Percentiles rank a stretch among this genome's conserved stretches.
Conservation (phyloP, 2,888 invertebrate species). For the Polyommatus icarus region DNA sequence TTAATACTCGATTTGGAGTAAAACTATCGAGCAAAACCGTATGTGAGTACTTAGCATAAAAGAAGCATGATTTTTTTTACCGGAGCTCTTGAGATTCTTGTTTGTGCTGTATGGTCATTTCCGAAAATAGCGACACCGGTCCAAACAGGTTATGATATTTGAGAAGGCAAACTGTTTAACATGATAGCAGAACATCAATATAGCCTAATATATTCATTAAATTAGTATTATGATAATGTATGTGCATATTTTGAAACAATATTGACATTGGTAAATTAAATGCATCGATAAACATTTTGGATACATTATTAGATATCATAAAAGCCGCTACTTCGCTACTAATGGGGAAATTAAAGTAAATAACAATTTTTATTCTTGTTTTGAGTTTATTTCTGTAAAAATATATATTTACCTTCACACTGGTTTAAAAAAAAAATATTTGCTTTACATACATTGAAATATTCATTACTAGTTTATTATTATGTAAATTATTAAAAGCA, state of each 20-base stretch:
- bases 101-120: conserved; percentile 1
- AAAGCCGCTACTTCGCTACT: not conserved
- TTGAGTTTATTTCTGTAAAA: too few relatives aligned
- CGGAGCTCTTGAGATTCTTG: not conserved
- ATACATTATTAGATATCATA: not conserved
- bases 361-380: too few relatives aligned
- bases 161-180: not conserved
- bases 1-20: too few relatives aligned
- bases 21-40: too few relatives aligned
- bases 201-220: not conserved
- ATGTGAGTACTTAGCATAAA: too few relatives aligned
- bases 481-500: too few relatives aligned
- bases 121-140: not conserved
- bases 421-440: too few relatives aligned
- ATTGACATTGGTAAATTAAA: not conserved
- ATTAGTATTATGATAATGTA: not conserved
- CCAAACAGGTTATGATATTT: not conserved
- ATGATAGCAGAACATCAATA: not conserved
- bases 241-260: not conserved
- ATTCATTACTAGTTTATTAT: too few relatives aligned
- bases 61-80: too few relatives aligned
- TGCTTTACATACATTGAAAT: too few relatives aligned
- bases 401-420: too few relatives aligned
- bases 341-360: not conserved
- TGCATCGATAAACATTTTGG: not conserved